Evolutionary conservation across 2,888 invertebrate genomes (phyloP).

Genomic region (Acanthoscelides obtectus): DNA sequence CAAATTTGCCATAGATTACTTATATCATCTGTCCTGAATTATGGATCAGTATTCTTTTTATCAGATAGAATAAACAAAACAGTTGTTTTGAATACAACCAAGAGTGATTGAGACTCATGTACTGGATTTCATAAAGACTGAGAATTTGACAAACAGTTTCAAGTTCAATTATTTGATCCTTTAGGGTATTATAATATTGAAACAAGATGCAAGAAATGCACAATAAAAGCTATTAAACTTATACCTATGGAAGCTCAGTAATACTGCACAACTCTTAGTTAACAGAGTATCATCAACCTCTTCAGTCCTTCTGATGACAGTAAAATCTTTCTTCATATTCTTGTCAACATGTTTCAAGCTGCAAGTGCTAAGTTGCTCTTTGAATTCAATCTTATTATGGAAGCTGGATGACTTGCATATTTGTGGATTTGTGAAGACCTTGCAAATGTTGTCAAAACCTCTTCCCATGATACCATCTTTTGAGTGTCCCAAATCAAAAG

Average conservation of each 20-base stretch:
- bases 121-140: too few species aligned
- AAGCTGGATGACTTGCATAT: constrained; percentile 17
- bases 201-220: neutral
- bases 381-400: constrained; percentile 31
- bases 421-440: constrained; percentile 54
- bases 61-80: too few species aligned
- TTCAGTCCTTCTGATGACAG: constrained; percentile 29
- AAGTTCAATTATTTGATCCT: too few species aligned
- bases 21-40: too few species aligned
- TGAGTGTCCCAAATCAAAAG: constrained; percentile 90
- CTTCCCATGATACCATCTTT: constrained; percentile 89
- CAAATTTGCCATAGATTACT: constrained; percentile 9
- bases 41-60: too few species aligned
- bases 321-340: constrained; percentile 29
- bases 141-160: neutral
- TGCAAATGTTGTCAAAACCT: constrained; percentile 79
- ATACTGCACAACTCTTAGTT: constrained; percentile 61
- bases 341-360: constrained; percentile 24
- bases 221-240: constrained; percentile 15
- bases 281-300: constrained; percentile 55
- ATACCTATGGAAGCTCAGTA: constrained; percentile 63
- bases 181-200: too few species aligned
- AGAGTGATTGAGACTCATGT: too few species aligned
- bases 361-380: constrained; percentile 31
- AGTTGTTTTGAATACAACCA: too few species aligned